phyloP scores from a whole-genome alignment of 2,888 invertebrate genomes.

The Drosophila nigricruria region DNA sequence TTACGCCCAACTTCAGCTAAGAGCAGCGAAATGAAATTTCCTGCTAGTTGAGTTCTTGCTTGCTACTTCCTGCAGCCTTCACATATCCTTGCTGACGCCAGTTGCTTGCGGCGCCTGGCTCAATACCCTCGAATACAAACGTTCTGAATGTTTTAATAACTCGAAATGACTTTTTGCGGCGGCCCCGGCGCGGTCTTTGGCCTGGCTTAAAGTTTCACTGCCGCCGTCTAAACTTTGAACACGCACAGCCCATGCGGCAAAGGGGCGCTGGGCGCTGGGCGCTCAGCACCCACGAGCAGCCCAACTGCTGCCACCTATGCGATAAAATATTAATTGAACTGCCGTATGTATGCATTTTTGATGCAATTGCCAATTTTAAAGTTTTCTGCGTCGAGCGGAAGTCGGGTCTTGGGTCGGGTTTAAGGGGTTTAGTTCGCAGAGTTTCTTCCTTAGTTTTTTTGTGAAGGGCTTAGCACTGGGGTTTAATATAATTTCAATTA shows the following conservation, averaged over 20 bases:
- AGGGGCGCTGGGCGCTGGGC: constrained; percentile 1
- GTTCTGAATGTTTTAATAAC: constrained; percentile 82
- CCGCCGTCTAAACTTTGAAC: constrained; percentile 69
- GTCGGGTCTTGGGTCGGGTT: constrained; percentile 41
- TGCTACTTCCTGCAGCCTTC: constrained; percentile 70
- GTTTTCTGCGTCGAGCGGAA: constrained; percentile 68
- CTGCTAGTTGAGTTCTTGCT: constrained; percentile 68
- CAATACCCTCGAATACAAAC: constrained; percentile 72
- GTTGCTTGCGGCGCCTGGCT: constrained; percentile 34
- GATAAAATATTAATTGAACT: constrained; percentile 79
- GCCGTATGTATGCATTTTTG: constrained; percentile 78
- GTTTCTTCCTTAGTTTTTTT: constrained; percentile 5
- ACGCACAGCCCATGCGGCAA: constrained; percentile 55
- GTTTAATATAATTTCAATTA: constrained; percentile 68
- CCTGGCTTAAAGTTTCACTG: constrained; percentile 52
- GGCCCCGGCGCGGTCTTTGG: constrained; percentile 40
- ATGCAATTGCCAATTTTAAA: constrained; percentile 79
- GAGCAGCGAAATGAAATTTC: constrained; percentile 76
- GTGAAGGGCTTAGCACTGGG: constrained; percentile 6
- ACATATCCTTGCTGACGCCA: constrained; percentile 66
- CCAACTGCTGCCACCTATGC: constrained; percentile 40
- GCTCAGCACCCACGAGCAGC: constrained; percentile 7
- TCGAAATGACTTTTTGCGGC: constrained; percentile 80
- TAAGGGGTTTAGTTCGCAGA: constrained; percentile 14
- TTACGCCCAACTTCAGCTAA: constrained; percentile 47